A percentile compares a stretch with the other conserved stretches of the same genome.
These are phyloP conservation scores for Porites lobata DNA, from an alignment of 92 coral and sea anemone genomes.

Conservation along the genomic window DNA sequence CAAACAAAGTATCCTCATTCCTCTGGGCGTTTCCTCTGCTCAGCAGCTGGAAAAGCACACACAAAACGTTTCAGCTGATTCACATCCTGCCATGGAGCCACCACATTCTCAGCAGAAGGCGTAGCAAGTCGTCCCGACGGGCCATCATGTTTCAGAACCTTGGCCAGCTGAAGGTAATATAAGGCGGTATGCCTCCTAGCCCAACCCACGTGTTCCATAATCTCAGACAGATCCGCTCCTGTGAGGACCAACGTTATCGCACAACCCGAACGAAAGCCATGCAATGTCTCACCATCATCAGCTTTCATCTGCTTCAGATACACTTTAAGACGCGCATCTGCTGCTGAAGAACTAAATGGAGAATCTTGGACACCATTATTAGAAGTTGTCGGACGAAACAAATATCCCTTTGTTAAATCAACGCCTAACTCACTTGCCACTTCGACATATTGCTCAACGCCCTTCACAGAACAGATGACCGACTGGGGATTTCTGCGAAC, in stretches of 20 bases:
- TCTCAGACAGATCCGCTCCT: constrained; percentile 32
- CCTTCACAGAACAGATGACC: constrained; percentile 40
- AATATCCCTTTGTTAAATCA: constrained; percentile 25
- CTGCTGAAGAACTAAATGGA: constrained; percentile 43
- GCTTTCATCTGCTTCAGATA: constrained; percentile 51
- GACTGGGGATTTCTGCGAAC: constrained; percentile 33
- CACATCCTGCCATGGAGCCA: too few species aligned
- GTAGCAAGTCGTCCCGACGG: constrained; percentile 8
- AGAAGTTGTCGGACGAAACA: constrained; percentile 24
- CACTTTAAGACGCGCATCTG: constrained; percentile 58
- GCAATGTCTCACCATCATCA: constrained; percentile 63
- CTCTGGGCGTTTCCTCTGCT: not conserved
- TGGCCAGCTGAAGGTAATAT: not conserved
- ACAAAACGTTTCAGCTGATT: too few species aligned
- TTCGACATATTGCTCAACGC: constrained; percentile 36
- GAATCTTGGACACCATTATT: constrained; percentile 36
- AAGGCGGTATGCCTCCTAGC: constrained; percentile 30
- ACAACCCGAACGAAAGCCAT: constrained; percentile 66
- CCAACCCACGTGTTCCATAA: constrained; percentile 60
- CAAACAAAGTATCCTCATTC: not conserved
- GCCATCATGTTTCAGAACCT: constrained; percentile 17
- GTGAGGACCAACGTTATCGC: constrained; percentile 41
- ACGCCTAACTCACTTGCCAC: constrained; percentile 18
- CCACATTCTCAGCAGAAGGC: too few species aligned
- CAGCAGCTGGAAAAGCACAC: too few species aligned